phyloP scores from a whole-genome alignment of 2,113 vertebrate genomes.

The Xiphophorus maculatus region DNA sequence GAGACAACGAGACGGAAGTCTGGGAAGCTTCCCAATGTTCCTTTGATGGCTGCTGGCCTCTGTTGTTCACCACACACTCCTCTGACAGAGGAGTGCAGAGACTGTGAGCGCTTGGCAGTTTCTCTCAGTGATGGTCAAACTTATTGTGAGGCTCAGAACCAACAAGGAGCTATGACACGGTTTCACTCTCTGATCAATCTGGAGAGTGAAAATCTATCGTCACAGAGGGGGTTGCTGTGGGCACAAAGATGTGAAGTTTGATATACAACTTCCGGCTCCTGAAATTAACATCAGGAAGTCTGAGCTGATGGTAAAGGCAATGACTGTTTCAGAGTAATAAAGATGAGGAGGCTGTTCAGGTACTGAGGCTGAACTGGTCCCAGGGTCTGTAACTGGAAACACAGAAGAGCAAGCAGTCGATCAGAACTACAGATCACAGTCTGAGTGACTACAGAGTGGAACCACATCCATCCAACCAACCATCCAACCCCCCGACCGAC shows the following conservation, averaged over 20 bases:
- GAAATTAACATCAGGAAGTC: too few relatives aligned
- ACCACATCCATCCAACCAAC: too few relatives aligned
- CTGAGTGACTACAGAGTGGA: too few relatives aligned
- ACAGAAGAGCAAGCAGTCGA: too few relatives aligned
- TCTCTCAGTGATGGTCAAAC: constrained; percentile 15
- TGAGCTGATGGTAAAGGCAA: too few relatives aligned
- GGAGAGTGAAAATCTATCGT: background rate
- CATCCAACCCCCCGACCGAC: fast-evolving
- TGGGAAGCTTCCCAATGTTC: constrained; percentile 72
- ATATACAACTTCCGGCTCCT: too few relatives aligned
- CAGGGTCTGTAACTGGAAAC: too few relatives aligned
- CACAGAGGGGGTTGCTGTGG: background rate
- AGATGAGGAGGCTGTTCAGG: too few relatives aligned
- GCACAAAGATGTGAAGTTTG: background rate
- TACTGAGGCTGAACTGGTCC: too few relatives aligned
- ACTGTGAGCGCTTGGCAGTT: constrained; percentile 34
- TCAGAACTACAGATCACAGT: too few relatives aligned
- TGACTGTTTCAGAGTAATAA: too few relatives aligned
- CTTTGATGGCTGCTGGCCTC: constrained; percentile 63
- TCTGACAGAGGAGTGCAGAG: constrained; percentile 38
- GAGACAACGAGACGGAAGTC: constrained; percentile 66
- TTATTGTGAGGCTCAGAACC: constrained; percentile 4
- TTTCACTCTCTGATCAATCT: background rate
- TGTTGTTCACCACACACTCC: constrained; percentile 35
- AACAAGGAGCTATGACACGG: background rate